These are phyloP conservation scores for Ataeniobius toweri DNA, from an alignment of 2,797 vertebrate genomes.

Conservation along the genomic window DNA sequence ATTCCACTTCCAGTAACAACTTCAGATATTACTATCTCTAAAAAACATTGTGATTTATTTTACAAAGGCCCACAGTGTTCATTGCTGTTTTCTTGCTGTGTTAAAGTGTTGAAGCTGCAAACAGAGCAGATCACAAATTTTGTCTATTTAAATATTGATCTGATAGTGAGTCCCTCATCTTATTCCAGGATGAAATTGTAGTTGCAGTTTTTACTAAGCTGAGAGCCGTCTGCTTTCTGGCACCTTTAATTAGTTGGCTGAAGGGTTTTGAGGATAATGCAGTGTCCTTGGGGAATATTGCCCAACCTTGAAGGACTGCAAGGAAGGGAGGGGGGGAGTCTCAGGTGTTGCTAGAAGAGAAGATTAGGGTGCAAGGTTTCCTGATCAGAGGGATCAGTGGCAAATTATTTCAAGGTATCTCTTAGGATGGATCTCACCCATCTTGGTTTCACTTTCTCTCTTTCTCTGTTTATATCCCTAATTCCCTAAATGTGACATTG, in stretches of 20 bases:
- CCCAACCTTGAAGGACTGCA: constrained; percentile 56
- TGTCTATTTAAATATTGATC: constrained; percentile 38
- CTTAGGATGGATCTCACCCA: constrained; percentile 5
- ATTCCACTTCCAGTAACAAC: neutral
- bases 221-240: constrained; percentile 51
- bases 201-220: constrained; percentile 47
- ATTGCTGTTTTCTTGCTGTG: neutral
- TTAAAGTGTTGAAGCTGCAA: neutral
- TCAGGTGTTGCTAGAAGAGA: constrained; percentile 49
- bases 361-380: constrained; percentile 58
- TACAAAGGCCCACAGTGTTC: neutral
- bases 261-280: constrained; percentile 61
- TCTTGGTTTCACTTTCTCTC: constrained; percentile 12
- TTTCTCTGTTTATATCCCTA: constrained; percentile 21
- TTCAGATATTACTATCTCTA: neutral
- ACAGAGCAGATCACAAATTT: constrained; percentile 10
- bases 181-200: constrained; percentile 39
- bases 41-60: neutral
- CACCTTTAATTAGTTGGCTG: constrained; percentile 67
- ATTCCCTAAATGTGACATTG: constrained; percentile 34
- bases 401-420: constrained; percentile 38
- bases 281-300: constrained; percentile 61
- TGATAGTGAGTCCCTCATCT: constrained; percentile 14
- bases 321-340: constrained; percentile 17
- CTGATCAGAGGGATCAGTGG: constrained; percentile 49